Base-by-base conservation (phyloP, 1,140 invertebrate species). In the Drosophila kanapiae region DNA sequence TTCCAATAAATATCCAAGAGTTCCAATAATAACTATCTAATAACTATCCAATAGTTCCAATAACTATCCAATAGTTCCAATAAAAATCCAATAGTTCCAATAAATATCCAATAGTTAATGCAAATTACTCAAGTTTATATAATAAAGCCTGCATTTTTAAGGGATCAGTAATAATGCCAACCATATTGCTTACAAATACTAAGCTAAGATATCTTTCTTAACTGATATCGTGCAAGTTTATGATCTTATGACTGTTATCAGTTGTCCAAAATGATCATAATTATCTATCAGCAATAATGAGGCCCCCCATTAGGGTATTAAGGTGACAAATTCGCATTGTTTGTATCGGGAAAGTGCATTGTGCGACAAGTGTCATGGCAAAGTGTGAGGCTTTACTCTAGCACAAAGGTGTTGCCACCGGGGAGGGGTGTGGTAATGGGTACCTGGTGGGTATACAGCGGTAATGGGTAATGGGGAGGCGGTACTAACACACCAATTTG, bases 401-500 rank as follows among this genome's bases (percentile, higher is more conserved):
- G 23, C 33, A 49, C 27, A 33, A 43, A 16, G 51, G 51, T 63
- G 61, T 62, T 57, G 16, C 27, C 29, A 8, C 33, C 13, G n/a
- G n/a, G 14, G 37, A 14, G 6, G 29, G 33, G 31, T 23, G 40
- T 43, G 29, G 38, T 58, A 43, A 35, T 53, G 51, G 31, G 16
- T 14, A 53, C 16, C 49, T 1, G 51, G 11, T 3, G 23, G 23
- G 23, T 23, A 3, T 7, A 53, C 35, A 18, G 16, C 35, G 31
- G 51, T 6, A 49, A 53, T 42, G 43, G 18, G 43, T 10, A 54
- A 37, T 54, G 53, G 53, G 53, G 11, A 54, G 53, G 53, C 53
- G 53, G 33, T 38, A n/a, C 53, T 13, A 54, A 27, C 33, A 67
- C 59, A 43, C 48, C 64, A 63, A 78, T 78, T 78, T 78, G 57